Evolutionary conservation across 2,113 vertebrate species (phyloP), one percentile per base, ranked within the genome.

Genomic region (Nerophis ophidion): DNA sequence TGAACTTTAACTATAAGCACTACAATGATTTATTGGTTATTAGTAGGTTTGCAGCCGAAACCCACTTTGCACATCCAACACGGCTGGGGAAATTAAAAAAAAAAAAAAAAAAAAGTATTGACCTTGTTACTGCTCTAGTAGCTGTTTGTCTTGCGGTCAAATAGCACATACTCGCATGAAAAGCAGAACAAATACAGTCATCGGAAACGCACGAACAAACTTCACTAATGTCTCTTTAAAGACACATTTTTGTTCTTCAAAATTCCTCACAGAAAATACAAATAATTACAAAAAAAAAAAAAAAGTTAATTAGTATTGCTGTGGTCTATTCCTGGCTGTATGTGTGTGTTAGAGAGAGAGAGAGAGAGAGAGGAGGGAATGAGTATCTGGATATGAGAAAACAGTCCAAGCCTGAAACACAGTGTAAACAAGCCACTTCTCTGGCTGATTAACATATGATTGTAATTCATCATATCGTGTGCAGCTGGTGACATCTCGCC

Each of bases 91-190:
- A 89, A 89, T 89, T 84, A 85, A 84, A 82, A 84, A 85, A 86
- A 84, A 82, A 84, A 82, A n/a, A n/a, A n/a, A n/a, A n/a, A n/a
- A n/a, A n/a, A n/a, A 54, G 83, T 87, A 85, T 89, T 86, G 88
- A 89, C 83, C 84, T 79, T 82, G 80, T 78, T 76, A 78, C 70
- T 80, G 77, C 75, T 84, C 76, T 70, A 60, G 74, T 77, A 71
- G 67, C 73, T 86, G 82, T 88, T 89, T 86, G 81, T 78, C 75
- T 68, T 81, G 70, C 77, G 70, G 68, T 64, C 72, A 70, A 9
- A 52, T 45, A 42, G 48, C 60, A 60, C 61, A 75, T 7, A 58
- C 48, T 11, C 12, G 15, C 16, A 56, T 17, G 42, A 38, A 16
- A 12, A 56, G 16, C 16, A 7, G 42, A 16, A 56, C 54, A 56